Base-by-base conservation (phyloP, 2,888 invertebrate genomes). In the Diloba caeruleocephala region DNA sequence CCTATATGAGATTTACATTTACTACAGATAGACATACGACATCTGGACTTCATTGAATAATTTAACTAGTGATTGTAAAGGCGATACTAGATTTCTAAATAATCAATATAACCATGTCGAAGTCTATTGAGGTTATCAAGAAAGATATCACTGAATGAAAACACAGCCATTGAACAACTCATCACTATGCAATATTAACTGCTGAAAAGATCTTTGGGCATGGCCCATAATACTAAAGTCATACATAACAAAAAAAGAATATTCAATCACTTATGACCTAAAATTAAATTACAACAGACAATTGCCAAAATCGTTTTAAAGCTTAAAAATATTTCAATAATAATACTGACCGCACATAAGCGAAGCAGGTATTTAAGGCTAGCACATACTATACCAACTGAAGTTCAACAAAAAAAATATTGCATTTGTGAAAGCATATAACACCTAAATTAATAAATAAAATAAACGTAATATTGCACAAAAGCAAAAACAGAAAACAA, bases 91-190 rank as follows among this genome's bases (percentile, higher is more conserved):
- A 26, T 10, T 28, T 19, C 1, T 21, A 21, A 21, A 21, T 21
- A 7, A 21, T 21, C 21, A 21, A 21, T 7, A 7, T 21, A 4
- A 3, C 5, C 5, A 21, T 21, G 5, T 3, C 7, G 21, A 1
- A 2, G 7, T 32, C 31, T 36, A 7, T 36, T 33, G 2, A 21
- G 13, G 14, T 13, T 5, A 12, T 19, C 9, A 28, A 29, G 45
- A 32, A 48, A 50, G 23, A 41, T 31, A 43, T 25, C 29, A 53
- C 33, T 44, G 2, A 51, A 42, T 42, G 14, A 48, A 49, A 56
- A 67, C 67, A 71, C 71, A 69, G 63, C 71, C 71, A 45, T 56
- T 44, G 43, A 44, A 54, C 36, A 56, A 61, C 51, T 61, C 50
- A 65, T 23, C 31, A 28, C 33, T 39, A 41, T 14, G n/a, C 43